Percentiles rank a stretch among this genome's conserved stretches.
These are phyloP conservation scores for Drosophila paramelanica DNA, from an alignment of 2,888 invertebrate genomes.

Conservation along the genomic window DNA sequence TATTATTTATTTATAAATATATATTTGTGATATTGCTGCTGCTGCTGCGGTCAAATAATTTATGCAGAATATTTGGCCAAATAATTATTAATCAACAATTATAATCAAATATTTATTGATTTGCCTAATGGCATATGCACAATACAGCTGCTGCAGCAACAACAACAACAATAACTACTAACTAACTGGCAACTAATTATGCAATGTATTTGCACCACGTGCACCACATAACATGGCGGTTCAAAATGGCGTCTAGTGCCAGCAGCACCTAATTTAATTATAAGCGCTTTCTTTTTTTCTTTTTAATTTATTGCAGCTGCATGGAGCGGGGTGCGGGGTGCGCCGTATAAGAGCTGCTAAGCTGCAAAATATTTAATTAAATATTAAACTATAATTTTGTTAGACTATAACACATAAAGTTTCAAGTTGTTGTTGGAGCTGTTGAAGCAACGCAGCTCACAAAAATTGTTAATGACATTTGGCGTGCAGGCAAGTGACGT, in stretches of 20 bases:
- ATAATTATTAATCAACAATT: conserved; percentile 72
- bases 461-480: conserved; percentile 75
- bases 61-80: conserved; percentile 49
- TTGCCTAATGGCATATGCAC: conserved; percentile 49
- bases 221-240: conserved; percentile 42
- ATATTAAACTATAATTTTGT: conserved; percentile 75
- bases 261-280: conserved; percentile 56
- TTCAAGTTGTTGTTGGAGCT: conserved; percentile 62
- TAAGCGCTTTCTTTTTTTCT: conserved; percentile 31
- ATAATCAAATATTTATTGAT: conserved; percentile 74
- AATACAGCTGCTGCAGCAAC: conserved; percentile 3
- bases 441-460: conserved; percentile 39
- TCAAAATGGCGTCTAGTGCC: conserved; percentile 27
- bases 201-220: conserved; percentile 43
- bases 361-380: conserved; percentile 71
- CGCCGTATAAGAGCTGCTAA: conserved; percentile 50
- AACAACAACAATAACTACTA: conserved; percentile 20
- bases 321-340: neutral
- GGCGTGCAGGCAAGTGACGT: conserved; percentile 33
- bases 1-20: neutral
- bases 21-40: conserved; percentile 7
- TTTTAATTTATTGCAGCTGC: neutral
- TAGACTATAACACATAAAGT: conserved; percentile 66
- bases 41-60: conserved; percentile 43
- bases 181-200: conserved; percentile 55